A percentile compares a stretch with the other conserved stretches of the same genome.
phyloP scores from a whole-genome alignment of 2,113 vertebrate genomes.

The Macrotis lagotis region DNA sequence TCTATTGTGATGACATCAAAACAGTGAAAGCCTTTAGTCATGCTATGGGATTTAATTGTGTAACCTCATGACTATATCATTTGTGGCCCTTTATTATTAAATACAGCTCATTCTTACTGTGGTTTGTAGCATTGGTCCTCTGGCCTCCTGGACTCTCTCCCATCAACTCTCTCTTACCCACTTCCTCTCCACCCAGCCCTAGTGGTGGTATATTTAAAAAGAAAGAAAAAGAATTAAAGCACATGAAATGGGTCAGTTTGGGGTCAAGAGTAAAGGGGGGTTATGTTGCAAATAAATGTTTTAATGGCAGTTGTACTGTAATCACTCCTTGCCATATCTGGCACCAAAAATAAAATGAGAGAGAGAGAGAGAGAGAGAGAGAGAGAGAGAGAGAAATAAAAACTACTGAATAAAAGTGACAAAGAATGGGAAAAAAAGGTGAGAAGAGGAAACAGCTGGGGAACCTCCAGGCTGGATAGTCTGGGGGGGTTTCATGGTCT shows the following conservation, averaged over 20 bases:
- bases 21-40: slow-evolving; percentile 88
- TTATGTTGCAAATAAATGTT: slow-evolving; percentile 87
- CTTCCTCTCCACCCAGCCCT: slow-evolving; percentile 81
- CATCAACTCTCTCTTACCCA: slow-evolving; percentile 73
- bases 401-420: slow-evolving; percentile 92
- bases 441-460: no score
- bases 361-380: no score
- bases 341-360: slow-evolving; percentile 80
- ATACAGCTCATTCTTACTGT: slow-evolving; percentile 88
- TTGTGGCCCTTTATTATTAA: slow-evolving; percentile 87
- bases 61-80: slow-evolving; percentile 90
- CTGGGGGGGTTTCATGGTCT: no score
- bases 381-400: slow-evolving; percentile 80
- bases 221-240: slow-evolving; percentile 82
- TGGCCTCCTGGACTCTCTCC: slow-evolving; percentile 85
- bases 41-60: slow-evolving; percentile 89
- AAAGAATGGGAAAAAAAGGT: slow-evolving; percentile 88
- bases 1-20: slow-evolving; percentile 89
- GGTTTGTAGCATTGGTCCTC: slow-evolving; percentile 88
- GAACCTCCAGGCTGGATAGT: no score
- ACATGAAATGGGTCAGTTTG: slow-evolving; percentile 87
- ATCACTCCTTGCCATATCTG: slow-evolving; percentile 90
- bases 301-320: slow-evolving; percentile 90
- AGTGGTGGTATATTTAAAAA: slow-evolving; percentile 83
- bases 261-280: slow-evolving; percentile 87